Evolutionary conservation across 2,888 invertebrate species (phyloP), one percentile per base, ranked within the genome.

Genomic region (Charanyca ferruginea): DNA sequence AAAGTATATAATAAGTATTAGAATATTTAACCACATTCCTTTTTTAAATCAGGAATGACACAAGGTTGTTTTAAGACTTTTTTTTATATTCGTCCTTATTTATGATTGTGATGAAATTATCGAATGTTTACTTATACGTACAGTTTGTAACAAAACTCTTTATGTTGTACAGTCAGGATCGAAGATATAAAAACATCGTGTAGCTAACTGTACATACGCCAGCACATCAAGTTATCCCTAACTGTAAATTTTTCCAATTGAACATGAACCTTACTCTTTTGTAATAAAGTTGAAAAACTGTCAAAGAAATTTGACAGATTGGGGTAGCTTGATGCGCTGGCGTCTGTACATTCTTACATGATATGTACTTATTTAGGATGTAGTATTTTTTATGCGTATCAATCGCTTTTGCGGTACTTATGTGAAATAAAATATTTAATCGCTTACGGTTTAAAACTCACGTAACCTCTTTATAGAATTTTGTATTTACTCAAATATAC

Each of bases 11-110:
- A 63, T 77, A 77, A 73, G 78, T 66, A 77, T 75, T 82, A 81
- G 67, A 77, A 66, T 79, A 81, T 66, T 41, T 68, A 64, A 70
- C 74, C 73, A 83, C 85, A 83, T 86, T 85, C 83, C 80, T 78
- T 60, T 58, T 58, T 53, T 45, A 53, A 57, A 73, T 71, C 55
- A 38, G 73, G 70, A 79, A 81, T 81, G 73, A 51, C 59, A 69
- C 22, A 59, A 53, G 70, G 73, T 79, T 81, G 74, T 73, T 63
- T 58, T 65, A 73, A 72, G 66, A 74, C 61, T 73, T 73, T 64
- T 45, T 44, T 44, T 79, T 59, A 60, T 67, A 64, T 67, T 70
- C 73, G 67, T 73, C 67, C 69, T 62, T 73, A 69, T 71, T 75
- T 74, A 62, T 71, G 57, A 16, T 38, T 4, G 16, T 5, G 13